Base-by-base conservation (phyloP, 2,113 vertebrate species). In the Scolopax mira region DNA sequence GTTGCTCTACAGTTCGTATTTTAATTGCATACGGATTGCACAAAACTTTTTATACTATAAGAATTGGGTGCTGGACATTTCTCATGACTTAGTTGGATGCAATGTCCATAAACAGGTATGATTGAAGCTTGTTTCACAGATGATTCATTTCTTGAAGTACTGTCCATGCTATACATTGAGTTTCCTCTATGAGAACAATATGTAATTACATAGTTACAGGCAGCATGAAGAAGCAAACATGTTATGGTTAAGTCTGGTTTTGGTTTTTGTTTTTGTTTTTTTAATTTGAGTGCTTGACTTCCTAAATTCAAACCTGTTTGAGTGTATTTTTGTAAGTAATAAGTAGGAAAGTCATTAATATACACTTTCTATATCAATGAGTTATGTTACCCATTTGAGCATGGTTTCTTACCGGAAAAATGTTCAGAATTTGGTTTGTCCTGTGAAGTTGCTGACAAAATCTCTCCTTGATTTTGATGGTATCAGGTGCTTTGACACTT, bases 81-180 rank as follows among this genome's bases (percentile, higher is more conserved):
- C 74, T 70, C 18, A 12, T 66, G 30, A 57, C 54, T 69, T 85
- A 62, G 25, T 93, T 71, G 62, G 23, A 2, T 35, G 33, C 28
- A 19, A n/a, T 55, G 70, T 46, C 58, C 12, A 1, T 60, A 22
- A 39, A 74, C 19, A 22, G 1, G 21, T 61, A 9, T 66, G n/a
- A 10, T 2, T 22, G 28, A 54, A 62, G 14, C 37, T 58, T 46
- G 31, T 65, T 42, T 55, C 33, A 5, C 19, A 77, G 28, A 5
- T 93, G 87, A 94, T 70, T 96, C 67, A 93, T 85, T 94, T 95
- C 95, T 85, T 73, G 81, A 35, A 28, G 44, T 62, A 5, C 61
- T 64, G 42, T 10, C 61, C 1, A 0, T 85, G 64, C 51, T 51
- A 0, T 69, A 58, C 24, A 2, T 48, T 1, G 2, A 15, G 22